Evolutionary conservation across 2,888 invertebrate species (phyloP).

Genomic region (Himalopsyche kuldschensis): DNA sequence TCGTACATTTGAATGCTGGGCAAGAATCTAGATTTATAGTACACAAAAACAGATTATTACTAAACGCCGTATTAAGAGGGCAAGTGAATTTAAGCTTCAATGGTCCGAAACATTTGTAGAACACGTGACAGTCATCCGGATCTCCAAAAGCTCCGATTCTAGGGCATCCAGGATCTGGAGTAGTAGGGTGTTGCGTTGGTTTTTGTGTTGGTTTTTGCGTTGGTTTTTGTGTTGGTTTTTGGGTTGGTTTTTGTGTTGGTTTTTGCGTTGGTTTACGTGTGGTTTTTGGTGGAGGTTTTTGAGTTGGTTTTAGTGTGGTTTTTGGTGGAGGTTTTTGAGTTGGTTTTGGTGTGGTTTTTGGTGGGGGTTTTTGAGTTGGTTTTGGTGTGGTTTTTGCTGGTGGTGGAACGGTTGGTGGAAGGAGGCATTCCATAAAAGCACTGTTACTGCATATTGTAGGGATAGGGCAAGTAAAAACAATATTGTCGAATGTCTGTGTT

Average conservation of each 20-base stretch:
- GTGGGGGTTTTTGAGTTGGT: not conserved
- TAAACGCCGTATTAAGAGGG: slow-evolving; percentile 53
- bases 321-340: not conserved
- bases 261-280: not conserved
- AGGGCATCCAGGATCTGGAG: not conserved
- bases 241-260: not conserved
- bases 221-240: not conserved
- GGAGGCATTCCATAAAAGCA: slow-evolving; percentile 30
- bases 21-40: slow-evolving; percentile 54
- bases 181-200: no score
- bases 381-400: not conserved
- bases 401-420: not conserved
- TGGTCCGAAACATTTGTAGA: not conserved
- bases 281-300: not conserved
- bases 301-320: not conserved
- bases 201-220: not conserved
- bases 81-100: slow-evolving; percentile 47
- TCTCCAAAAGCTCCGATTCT: not conserved
- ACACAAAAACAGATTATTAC: slow-evolving; percentile 53
- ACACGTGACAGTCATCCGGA: not conserved
- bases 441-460: slow-evolving; percentile 36
- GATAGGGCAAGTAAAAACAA: slow-evolving; percentile 32
- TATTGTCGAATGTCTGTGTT: slow-evolving; percentile 32
- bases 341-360: not conserved
- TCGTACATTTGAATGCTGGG: slow-evolving; percentile 52